Evolutionary conservation across 2,888 invertebrate species (phyloP), one percentile per base, ranked within the genome.

Genomic region (Mesoligia furuncula): DNA sequence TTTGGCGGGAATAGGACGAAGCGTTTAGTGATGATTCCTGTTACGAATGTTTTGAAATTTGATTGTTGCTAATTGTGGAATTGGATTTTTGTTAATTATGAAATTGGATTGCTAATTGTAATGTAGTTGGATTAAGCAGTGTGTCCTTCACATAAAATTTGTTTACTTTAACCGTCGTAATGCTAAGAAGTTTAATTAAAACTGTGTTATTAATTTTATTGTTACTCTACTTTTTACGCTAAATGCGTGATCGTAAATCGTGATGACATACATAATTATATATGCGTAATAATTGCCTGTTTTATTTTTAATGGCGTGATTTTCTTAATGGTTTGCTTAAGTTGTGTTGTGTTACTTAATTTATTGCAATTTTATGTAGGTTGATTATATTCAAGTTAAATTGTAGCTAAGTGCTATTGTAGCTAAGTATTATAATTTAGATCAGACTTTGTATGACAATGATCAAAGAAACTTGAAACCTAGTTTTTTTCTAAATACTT

Each of bases 91-190:
- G 42, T 42, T 11, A 42, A 11, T 2, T 42, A 42, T 42, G 42
- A 36, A 36, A 36, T 36, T 7, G 36, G 0, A 36, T 39, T 39
- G 39, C 39, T 77, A n/a, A 42, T 59, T 78, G 17, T 78, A 57
- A 48, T 65, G 45, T 11, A 48, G 57, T 66, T n/a, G 68, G 20
- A 73, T 73, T 48, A 57, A 31, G 39, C 31, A 42, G 48, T n/a
- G n/a, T 75, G 66, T 36, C 76, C 51, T 82, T 83, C 83, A 67
- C 7, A 45, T n/a, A n/a, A n/a, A n/a, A n/a, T 51, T n/a, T 78
- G 42, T 78, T 84, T 66, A 84, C 65, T 51, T 51, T 45, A 83
- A 61, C 13, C 1, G 31, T 36, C 9, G 27, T 80, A 78, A 69
- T 36, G 78, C 42, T 65, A 80, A 69, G n/a, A n/a, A 36, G 24